Conservation (phyloP, 2,888 invertebrate genomes). For the Elmis aenea region DNA sequence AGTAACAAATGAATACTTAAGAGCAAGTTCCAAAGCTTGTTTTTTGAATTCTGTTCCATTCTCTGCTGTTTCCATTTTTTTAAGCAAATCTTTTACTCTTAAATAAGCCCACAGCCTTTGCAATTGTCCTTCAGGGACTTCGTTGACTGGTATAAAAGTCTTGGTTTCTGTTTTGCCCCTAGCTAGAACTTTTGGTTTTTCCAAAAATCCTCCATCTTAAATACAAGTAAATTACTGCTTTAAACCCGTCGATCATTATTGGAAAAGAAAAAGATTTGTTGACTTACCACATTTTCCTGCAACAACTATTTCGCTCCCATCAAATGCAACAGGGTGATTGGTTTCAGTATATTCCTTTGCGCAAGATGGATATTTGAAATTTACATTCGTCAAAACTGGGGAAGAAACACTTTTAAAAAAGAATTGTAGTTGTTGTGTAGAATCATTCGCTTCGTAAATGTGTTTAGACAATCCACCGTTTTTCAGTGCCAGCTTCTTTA, state of each 20-base stretch:
- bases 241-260: no score
- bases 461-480: slow-evolving; percentile 65
- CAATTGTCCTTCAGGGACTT: slow-evolving; percentile 28
- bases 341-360: slow-evolving; percentile 53
- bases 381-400: slow-evolving; percentile 61
- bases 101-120: slow-evolving; percentile 64
- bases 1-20: slow-evolving; percentile 65
- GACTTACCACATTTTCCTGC: slow-evolving; percentile 48
- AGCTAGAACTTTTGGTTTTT: no score
- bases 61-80: slow-evolving; percentile 40
- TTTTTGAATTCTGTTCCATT: slow-evolving; percentile 42
- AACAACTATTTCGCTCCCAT: slow-evolving; percentile 60
- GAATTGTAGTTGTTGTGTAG: slow-evolving; percentile 59
- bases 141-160: slow-evolving; percentile 4
- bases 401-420: slow-evolving; percentile 66
- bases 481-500: slow-evolving; percentile 60
- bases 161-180: no score
- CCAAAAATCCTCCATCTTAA: no score
- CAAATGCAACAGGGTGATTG: slow-evolving; percentile 56
- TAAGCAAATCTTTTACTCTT: slow-evolving; percentile 60
- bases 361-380: slow-evolving; percentile 58
- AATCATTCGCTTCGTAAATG: slow-evolving; percentile 68
- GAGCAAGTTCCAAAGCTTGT: slow-evolving; percentile 52
- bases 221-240: no score
- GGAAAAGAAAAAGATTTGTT: not conserved